phyloP scores from a whole-genome alignment of 2,888 invertebrate species.

The Odontothrips loti region DNA sequence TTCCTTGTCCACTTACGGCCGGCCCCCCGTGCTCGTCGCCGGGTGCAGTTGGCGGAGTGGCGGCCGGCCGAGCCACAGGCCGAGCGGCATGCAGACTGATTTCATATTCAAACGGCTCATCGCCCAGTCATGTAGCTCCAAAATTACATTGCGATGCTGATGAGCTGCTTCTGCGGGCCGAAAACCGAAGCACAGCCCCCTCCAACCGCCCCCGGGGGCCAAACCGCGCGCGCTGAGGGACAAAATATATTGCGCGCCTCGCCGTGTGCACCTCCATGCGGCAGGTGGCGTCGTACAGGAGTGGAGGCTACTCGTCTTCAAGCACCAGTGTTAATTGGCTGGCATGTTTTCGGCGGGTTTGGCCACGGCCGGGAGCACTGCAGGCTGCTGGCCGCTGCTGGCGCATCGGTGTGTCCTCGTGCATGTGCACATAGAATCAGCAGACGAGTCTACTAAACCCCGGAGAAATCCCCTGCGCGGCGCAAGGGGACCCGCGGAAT shows the following conservation, averaged over 20 bases:
- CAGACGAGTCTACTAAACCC: too few species aligned
- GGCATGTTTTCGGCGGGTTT: neutral
- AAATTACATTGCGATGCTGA: slow-evolving; percentile 23
- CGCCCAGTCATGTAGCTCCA: slow-evolving; percentile 18
- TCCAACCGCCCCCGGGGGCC: neutral
- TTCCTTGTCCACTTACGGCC: too few species aligned
- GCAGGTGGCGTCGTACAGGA: neutral
- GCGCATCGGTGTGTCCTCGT: too few species aligned
- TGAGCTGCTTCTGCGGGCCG: neutral
- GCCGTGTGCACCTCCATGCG: neutral
- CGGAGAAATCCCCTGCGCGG: too few species aligned
- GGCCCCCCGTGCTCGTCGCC: too few species aligned
- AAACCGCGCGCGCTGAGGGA: neutral
- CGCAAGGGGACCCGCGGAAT: too few species aligned
- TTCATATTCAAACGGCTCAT: slow-evolving; percentile 22
- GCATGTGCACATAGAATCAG: too few species aligned
- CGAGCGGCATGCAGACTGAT: neutral
- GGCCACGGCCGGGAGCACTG: too few species aligned
- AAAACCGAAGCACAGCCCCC: neutral
- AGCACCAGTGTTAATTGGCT: neutral
- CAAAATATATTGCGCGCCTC: neutral
- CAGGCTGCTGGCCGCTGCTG: too few species aligned
- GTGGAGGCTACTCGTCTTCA: slow-evolving; percentile 11
- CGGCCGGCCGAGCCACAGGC: neutral
- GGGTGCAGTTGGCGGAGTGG: too few species aligned